A percentile compares a stretch with the other conserved stretches of the same genome.
Evolutionary conservation across 1,140 invertebrate genomes (phyloP).

Genomic region (Diabrotica virgifera): DNA sequence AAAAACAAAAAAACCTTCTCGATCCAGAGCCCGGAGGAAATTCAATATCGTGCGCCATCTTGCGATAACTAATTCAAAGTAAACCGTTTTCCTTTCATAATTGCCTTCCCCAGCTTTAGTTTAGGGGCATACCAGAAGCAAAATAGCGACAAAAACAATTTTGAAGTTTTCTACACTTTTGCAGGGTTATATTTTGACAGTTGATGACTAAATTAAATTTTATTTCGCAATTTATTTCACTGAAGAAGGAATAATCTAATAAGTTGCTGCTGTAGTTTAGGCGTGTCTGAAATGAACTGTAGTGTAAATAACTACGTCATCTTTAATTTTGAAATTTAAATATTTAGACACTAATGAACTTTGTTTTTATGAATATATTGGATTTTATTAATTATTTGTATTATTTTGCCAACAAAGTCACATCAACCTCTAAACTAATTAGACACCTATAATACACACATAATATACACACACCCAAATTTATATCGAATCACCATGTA

Average conservation of each 20-base stretch:
- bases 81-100: conserved; percentile 19
- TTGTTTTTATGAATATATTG: too few species aligned
- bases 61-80: conserved; percentile 1
- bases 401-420: too few species aligned
- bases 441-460: too few species aligned
- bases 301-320: too few species aligned
- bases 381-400: too few species aligned
- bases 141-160: conserved; percentile 10
- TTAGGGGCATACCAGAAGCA: background rate
- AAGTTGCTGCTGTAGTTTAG: too few species aligned
- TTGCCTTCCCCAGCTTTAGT: background rate
- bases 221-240: background rate
- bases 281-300: background rate
- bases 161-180: conserved; percentile 16
- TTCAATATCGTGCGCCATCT: background rate
- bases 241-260: too few species aligned
- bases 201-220: conserved; percentile 11
- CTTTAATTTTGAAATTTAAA: too few species aligned
- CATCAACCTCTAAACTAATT: too few species aligned
- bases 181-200: conserved; percentile 6
- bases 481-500: too few species aligned
- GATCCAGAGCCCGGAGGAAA: background rate
- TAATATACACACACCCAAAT: too few species aligned
- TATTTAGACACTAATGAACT: too few species aligned
- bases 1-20: background rate